Evolutionary conservation across 2,888 invertebrate species (phyloP).

Genomic region (Leucania comma): DNA sequence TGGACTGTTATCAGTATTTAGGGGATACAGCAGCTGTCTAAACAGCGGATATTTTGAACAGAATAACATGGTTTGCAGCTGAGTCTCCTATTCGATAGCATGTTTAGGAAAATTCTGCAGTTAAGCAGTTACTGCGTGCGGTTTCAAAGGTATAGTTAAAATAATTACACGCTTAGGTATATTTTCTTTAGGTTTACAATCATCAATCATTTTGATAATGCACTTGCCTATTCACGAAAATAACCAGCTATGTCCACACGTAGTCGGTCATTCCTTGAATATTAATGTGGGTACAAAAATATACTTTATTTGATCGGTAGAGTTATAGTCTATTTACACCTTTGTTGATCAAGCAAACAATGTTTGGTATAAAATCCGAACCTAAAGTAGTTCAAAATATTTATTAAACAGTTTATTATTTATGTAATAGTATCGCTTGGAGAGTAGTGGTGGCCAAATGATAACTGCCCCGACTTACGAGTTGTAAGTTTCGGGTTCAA

Average conservation of each 20-base stretch:
- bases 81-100: neutral
- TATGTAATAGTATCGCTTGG: no score
- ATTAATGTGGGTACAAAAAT: no score
- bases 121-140: neutral
- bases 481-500: no score
- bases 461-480: no score
- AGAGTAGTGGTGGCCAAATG: no score
- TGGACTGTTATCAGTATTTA: conserved; percentile 38
- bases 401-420: neutral
- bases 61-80: conserved; percentile 1
- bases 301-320: neutral
- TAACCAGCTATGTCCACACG: neutral
- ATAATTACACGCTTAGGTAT: neutral
- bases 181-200: neutral
- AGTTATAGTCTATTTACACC: neutral
- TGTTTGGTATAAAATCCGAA: no score
- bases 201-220: neutral
- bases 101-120: neutral
- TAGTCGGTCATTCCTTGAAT: no score
- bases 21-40: conserved; percentile 41
- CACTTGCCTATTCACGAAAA: neutral
- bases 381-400: neutral
- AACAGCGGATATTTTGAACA: conserved; percentile 31
- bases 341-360: no score
- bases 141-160: neutral